Base-by-base conservation (phyloP, 2,797 vertebrate species). In the Poeciliopsis gracilis region DNA sequence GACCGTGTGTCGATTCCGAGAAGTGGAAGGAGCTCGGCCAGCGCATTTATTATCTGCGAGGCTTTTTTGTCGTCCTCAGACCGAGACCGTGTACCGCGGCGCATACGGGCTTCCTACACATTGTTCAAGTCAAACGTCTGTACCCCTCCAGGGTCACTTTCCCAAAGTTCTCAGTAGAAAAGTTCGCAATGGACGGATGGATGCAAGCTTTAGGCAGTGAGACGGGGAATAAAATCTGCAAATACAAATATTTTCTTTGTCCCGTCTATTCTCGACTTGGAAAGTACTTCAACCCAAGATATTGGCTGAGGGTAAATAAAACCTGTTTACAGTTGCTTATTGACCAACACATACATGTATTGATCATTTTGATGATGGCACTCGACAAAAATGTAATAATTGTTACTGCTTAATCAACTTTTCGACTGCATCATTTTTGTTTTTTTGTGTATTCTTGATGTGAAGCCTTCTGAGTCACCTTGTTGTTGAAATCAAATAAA, bases 1-100 rank as follows among this genome's bases (percentile, higher is more conserved):
- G 86, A 91, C 91, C 88, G 89, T 89, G 85, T 84, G 87, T 83
- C 83, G 88, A 93, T 94, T 93, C 91, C 83, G 89, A 93, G 91
- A 93, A 94, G 88, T 78, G 80, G 87, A 90, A 84, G 88, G 88
- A 93, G 78, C 80, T 76, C 82, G 10, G 84, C 90, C 92, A 91
- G 78, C 85, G 85, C 82, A 81, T 92, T 89, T 90, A 87, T 84
- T 91, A 92, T 92, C 88, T 84, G 72, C 78, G 80, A 84, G 84
- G 82, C 72, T 90, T 46, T 53, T 89, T 83, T 83, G 89, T 90
- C 87, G 84, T 90, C 81, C 81, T 91, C 75, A 63, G 73, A 83
- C 47, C 59, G 33, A 61, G 73, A 82, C 59, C 78, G 80, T 59
- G 75, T 75, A 78, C 76, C 43, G 49, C 57, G 72, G 75, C 38